phyloP scores from a whole-genome alignment of 1,140 invertebrate genomes.

The Neodiprion virginianus region DNA sequence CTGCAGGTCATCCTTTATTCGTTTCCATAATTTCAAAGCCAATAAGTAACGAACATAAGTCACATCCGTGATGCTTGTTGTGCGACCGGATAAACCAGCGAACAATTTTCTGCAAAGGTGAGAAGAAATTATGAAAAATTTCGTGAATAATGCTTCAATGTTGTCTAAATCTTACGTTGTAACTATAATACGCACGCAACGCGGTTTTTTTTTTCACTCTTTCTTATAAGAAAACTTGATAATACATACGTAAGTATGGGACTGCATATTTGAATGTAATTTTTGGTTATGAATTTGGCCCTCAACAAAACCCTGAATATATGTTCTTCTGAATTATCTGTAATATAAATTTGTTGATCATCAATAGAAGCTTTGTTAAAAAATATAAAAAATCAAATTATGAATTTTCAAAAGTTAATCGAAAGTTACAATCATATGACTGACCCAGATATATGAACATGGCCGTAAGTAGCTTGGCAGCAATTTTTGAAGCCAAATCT shows the following conservation, averaged over 20 bases:
- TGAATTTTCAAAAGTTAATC: slow-evolving; percentile 16
- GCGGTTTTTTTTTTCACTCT: too few species aligned
- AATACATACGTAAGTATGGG: slow-evolving; percentile 46
- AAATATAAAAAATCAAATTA: slow-evolving; percentile 10
- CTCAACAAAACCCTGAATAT: slow-evolving; percentile 50
- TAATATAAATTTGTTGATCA: slow-evolving; percentile 17
- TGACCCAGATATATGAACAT: slow-evolving; percentile 52
- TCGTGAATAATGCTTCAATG: neutral
- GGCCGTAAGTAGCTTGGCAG: slow-evolving; percentile 42
- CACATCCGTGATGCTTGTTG: slow-evolving; percentile 34
- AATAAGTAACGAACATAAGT: slow-evolving; percentile 51
- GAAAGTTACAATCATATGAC: slow-evolving; percentile 22
- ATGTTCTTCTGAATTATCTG: slow-evolving; percentile 52
- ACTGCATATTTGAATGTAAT: slow-evolving; percentile 42
- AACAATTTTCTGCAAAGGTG: slow-evolving; percentile 48
- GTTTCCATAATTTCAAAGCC: slow-evolving; percentile 49
- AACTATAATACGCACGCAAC: too few species aligned
- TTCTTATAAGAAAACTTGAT: slow-evolving; percentile 12
- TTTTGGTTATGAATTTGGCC: slow-evolving; percentile 37
- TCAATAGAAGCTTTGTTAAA: neutral
- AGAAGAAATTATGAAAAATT: slow-evolving; percentile 16
- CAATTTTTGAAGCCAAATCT: slow-evolving; percentile 31
- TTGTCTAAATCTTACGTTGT: too few species aligned
- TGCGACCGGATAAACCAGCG: slow-evolving; percentile 26
- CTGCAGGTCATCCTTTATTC: slow-evolving; percentile 36